Evolutionary conservation across 2,888 invertebrate species (phyloP).

Genomic region (Dendrolimus houi): DNA sequence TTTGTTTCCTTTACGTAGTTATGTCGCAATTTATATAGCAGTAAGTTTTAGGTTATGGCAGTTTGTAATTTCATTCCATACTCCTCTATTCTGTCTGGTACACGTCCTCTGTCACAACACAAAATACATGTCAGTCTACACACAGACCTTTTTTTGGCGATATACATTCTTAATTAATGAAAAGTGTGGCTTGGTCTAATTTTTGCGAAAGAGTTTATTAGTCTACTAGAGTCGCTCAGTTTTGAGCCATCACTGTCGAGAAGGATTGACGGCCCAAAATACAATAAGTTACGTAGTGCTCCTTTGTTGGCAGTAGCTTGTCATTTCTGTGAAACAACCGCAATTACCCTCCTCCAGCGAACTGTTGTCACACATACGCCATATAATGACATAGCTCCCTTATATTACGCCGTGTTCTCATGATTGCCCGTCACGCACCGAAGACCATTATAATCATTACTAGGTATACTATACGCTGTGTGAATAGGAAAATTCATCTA

Average conservation of each 20-base stretch:
- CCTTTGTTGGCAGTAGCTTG: constrained; percentile 23
- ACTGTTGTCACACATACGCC: constrained; percentile 46
- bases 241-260: too few relatives aligned
- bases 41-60: too few relatives aligned
- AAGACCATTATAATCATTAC: constrained; percentile 43
- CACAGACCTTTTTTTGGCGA: not conserved
- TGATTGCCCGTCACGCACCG: constrained; percentile 54
- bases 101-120: too few relatives aligned
- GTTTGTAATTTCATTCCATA: too few relatives aligned
- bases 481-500: constrained; percentile 13
- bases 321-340: constrained; percentile 42
- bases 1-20: too few relatives aligned
- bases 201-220: not conserved
- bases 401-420: constrained; percentile 40
- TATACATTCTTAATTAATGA: not conserved
- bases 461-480: constrained; percentile 12
- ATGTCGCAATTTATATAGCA: too few relatives aligned
- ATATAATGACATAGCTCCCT: constrained; percentile 33
- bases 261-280: too few relatives aligned
- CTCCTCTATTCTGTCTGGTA: too few relatives aligned
- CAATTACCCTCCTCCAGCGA: constrained; percentile 47
- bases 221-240: too few relatives aligned
- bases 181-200: not conserved
- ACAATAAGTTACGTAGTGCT: constrained; percentile 2
- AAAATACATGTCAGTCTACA: too few relatives aligned